Base-by-base conservation (phyloP, 2,888 invertebrate species). In the Lordiphosa fenestrarum region DNA sequence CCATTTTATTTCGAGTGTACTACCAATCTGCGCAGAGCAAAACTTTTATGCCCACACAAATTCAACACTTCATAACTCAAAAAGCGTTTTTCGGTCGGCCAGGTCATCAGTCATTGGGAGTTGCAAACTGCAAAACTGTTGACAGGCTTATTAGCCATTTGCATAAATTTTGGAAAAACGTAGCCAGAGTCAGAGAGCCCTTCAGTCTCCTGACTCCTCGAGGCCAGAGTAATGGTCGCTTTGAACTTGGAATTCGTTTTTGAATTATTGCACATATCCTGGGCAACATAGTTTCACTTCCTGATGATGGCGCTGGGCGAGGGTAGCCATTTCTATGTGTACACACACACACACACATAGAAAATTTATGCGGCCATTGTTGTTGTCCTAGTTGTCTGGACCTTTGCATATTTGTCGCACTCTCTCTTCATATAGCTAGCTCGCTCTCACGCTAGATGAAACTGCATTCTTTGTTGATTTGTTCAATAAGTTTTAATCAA, bases 241-340 rank as follows among this genome's bases (percentile, higher is more conserved):
- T 87, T 87, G 87, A 87, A 87, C 87, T 87, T 87, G 87, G 86
- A 80, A 77, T 78, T 86, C 72, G 63, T 65, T 84, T 86, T 83
- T 86, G 87, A 86, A 81, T 87, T 86, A 86, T 86, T 86, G 75
- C 80, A 82, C 76, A 85, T 84, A 78, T 82, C 81, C 81, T 76
- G 80, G 69, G 81, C 76, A 77, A 84, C 81, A 81, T 84, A 81
- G 81, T 81, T 81, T 84, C 84, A 81, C 84, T 81, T 84, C 81
- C 77, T 44, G 44, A 44, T 33, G 44, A 44, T 44, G 44, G 44
- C 33, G 50, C 38, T 57, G 55, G 62, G 61, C 39, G 54, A 54
- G 81, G 76, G 67, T 72, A 61, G 71, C 74, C 76, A 76, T 83
- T 67, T 58, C 72, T 63, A 68, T 69, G 72, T 51, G 53, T 51